phyloP scores from a whole-genome alignment of 1,140 invertebrate species.

The Drosophila pectinifera region DNA sequence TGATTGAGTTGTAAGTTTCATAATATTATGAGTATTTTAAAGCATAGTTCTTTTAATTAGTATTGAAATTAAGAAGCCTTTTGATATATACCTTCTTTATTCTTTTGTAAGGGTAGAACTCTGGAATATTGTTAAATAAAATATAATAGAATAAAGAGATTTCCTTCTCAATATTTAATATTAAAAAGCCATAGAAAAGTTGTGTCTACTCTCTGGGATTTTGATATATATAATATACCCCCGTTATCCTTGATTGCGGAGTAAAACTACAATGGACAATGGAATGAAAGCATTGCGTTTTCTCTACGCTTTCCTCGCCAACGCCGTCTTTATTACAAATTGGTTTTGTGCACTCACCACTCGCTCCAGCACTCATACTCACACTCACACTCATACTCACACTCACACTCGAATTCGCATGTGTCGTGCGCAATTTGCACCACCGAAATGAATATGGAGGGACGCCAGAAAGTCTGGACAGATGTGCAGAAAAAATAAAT shows the following conservation, averaged over 20 bases:
- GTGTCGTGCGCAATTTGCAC: constrained; percentile 78
- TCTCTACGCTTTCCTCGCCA: constrained; percentile 45
- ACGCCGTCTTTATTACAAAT: constrained; percentile 82
- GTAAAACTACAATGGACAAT: constrained; percentile 25
- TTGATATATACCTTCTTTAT: too few relatives aligned
- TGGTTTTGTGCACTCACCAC: constrained; percentile 77
- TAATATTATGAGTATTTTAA: too few relatives aligned
- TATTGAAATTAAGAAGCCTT: too few relatives aligned
- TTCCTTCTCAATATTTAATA: too few relatives aligned
- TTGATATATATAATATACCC: background rate
- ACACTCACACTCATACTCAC: too few relatives aligned
- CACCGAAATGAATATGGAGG: constrained; percentile 71
- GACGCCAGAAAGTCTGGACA: constrained; percentile 30
- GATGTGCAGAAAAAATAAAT: constrained; percentile 37
- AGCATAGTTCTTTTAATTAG: too few relatives aligned
- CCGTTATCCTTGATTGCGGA: background rate
- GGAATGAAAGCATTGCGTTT: constrained; percentile 58
- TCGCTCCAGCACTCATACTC: constrained; percentile 20
- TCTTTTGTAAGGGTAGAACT: too few relatives aligned
- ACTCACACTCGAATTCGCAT: constrained; percentile 53
- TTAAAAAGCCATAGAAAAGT: too few relatives aligned
- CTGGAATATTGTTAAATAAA: too few relatives aligned
- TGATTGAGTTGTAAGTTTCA: too few relatives aligned
- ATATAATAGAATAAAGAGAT: too few relatives aligned
- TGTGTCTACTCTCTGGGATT: too few relatives aligned